Base-by-base conservation (phyloP, 2,888 invertebrate genomes). In the Lochmaea capreae region DNA sequence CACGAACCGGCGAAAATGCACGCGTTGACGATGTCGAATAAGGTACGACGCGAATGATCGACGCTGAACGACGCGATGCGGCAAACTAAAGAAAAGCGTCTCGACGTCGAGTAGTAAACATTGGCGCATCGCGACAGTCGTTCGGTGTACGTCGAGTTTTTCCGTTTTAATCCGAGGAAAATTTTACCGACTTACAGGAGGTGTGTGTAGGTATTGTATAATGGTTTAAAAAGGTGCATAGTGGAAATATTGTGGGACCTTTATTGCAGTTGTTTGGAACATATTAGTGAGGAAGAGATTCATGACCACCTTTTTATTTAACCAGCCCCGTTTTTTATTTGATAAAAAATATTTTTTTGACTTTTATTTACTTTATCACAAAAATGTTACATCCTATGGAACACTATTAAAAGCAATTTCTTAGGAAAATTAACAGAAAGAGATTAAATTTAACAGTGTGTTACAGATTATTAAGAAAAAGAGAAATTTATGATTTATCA, bases 51-150 rank as follows among this genome's bases (percentile, higher is more conserved):
- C 12, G 46, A 11, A 46, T 54, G 54, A 65, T 16, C 74, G 54
- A 58, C 72, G 39, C 61, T 65, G 61, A 10, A 65, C n/a, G 63
- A 80, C 84, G 82, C 81, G 83, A 81, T 84, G 83, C 84, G 83
- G 82, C 83, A 85, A 84, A 86, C 86, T 86, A 82, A 86, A 84
- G 83, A 82, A 84, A 83, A 77, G 76, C 83, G 85, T 84, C 85
- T 82, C 85, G 85, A 84, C 86, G 86, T 81, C 82, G 80, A 79
- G 82, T 81, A 82, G 85, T 85, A 85, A 85, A 85, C 84, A 84
- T 79, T 85, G 81, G 85, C 84, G 86, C 85, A 85, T 85, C 86
- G 85, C 84, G 84, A 85, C 83, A 84, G 52, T 68, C 66, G 54
- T 66, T 74, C 77, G 77, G 72, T 49, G 26, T 18, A 18, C 58